Evolutionary conservation across 2,888 invertebrate species (phyloP), one percentile per base, ranked within the genome.

Genomic region (Tineola bisselliella): DNA sequence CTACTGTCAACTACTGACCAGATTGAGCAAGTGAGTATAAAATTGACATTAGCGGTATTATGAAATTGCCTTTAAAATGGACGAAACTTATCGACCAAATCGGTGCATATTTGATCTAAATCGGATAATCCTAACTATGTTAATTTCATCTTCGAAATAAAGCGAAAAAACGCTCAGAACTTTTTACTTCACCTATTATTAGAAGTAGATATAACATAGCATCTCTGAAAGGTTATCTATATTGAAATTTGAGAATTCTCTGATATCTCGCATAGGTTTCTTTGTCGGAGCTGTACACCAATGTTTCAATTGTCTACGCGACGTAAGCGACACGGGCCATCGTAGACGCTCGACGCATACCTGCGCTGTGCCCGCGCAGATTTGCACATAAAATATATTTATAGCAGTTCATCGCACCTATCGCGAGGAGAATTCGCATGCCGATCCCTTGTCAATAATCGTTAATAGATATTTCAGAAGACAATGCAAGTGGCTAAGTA

Each of bases 391-490:
- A 80, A 81, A 71, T 81, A 84, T 86, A 84, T 84, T 84, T 76
- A 84, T 87, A 87, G 82, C 77, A 80, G 84, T 86, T 81, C 83
- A 82, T 76, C 83, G 86, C 84, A 84, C 82, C 83, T 84, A 81
- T 80, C 76, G 78, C 76, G 73, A 73, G 75, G 73, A 79, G 81
- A 77, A 84, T 79, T 83, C 75, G 84, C 86, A 76, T 84, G 81
- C 87, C 84, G 83, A 84, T 86, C 81, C 82, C 84, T 81, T 84
- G 87, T 87, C 86, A 87, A 87, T 86, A 87, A 86, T 87, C 81
- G 79, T 81, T 86, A 87, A 86, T 86, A 87, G 87, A 86, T 82
- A 84, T 86, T 84, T 84, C 80, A 86, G 86, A 87, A 84, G 84
- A 86, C 87, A 87, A 86, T 86, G 84, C 86, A 81, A 79, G 78